Conservation (phyloP, 2,797 vertebrate genomes). For the Sorex maritimensis region DNA sequence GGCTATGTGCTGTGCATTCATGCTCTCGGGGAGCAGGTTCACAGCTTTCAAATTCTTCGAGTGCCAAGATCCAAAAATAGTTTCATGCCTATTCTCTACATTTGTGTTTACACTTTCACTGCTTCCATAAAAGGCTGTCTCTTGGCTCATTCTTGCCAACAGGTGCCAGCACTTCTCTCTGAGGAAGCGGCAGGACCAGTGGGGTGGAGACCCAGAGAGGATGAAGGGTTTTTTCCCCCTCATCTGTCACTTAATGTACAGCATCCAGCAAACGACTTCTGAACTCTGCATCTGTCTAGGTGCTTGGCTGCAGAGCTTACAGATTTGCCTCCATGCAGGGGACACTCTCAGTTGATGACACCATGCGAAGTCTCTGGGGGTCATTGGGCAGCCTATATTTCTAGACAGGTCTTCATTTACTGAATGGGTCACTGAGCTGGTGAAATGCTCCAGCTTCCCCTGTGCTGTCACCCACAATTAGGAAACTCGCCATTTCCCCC, state of each 20-base stretch:
- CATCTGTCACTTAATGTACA: not conserved
- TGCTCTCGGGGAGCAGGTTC: not conserved
- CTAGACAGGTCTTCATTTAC: not conserved
- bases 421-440: not conserved
- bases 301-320: not conserved
- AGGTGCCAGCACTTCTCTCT: constrained; percentile 62
- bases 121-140: constrained; percentile 78
- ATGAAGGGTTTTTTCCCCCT: not conserved
- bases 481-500: not conserved
- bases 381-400: not conserved
- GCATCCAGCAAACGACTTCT: not conserved
- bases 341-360: not conserved
- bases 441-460: not conserved
- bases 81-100: constrained; percentile 30
- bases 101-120: constrained; percentile 25
- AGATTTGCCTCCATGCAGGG: not conserved
- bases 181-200: not conserved
- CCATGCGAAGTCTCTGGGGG: not conserved
- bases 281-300: rapidly evolving
- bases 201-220: not conserved
- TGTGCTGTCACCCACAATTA: not conserved
- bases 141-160: constrained; percentile 76
- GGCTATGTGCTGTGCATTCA: not conserved
- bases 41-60: constrained; percentile 61
- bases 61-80: constrained; percentile 56